These are phyloP conservation scores for Himalopsyche tibetana DNA, from an alignment of 2,888 invertebrate species.

Conservation along the genomic window DNA sequence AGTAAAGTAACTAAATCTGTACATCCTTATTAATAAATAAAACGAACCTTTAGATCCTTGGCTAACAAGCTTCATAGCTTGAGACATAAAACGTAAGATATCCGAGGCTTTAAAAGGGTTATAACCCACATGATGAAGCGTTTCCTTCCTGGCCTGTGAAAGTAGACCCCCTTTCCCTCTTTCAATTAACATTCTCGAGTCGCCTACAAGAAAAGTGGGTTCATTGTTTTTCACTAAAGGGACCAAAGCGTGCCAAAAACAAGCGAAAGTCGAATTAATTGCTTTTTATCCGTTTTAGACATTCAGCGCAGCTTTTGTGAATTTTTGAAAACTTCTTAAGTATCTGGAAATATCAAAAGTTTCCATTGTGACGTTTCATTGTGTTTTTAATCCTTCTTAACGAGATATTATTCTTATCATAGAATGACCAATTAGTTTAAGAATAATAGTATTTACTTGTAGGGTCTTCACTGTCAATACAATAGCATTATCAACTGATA, in stretches of 20 bases:
- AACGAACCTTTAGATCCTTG: background rate
- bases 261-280: constrained; percentile 43
- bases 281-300: constrained; percentile 40
- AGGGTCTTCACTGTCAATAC: no score
- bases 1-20: no score
- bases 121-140: constrained; percentile 57
- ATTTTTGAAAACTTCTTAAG: background rate
- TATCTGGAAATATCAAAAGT: no score
- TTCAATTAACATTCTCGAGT: constrained; percentile 50
- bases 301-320: background rate
- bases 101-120: constrained; percentile 50
- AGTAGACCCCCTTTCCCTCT: constrained; percentile 45
- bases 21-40: constrained; percentile 23
- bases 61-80: constrained; percentile 13
- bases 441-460: no score
- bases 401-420: no score
- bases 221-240: constrained; percentile 39
- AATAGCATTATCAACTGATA: no score
- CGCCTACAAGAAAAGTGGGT: constrained; percentile 28
- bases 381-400: no score
- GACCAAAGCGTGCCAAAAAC: constrained; percentile 38
- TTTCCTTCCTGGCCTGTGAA: constrained; percentile 49
- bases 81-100: constrained; percentile 46
- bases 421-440: no score
- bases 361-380: no score